A percentile compares a stretch with the other conserved stretches of the same genome.
Evolutionary conservation across 2,113 vertebrate species (phyloP).

Genomic region (Alectura lathami): DNA sequence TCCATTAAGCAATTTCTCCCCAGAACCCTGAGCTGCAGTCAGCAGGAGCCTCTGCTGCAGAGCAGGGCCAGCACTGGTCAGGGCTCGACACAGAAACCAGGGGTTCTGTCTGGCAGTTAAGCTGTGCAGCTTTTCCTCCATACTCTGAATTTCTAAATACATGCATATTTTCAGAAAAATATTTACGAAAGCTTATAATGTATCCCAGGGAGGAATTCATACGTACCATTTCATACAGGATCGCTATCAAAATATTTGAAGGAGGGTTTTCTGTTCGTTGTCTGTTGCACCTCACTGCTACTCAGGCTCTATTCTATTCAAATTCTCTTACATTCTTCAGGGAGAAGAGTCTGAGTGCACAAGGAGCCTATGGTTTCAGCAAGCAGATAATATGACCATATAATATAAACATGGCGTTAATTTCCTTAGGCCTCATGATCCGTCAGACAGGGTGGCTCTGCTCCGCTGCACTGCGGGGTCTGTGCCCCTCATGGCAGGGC

Average conservation of each 20-base stretch:
- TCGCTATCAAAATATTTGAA: neutral
- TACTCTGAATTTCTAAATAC: neutral
- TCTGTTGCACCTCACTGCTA: neutral
- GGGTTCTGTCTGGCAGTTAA: neutral
- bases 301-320: neutral
- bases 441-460: neutral
- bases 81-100: neutral
- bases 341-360: neutral
- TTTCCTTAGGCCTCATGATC: slow-evolving; percentile 41
- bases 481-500: neutral
- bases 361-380: slow-evolving; percentile 15
- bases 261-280: neutral
- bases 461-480: slow-evolving; percentile 15
- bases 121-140: neutral
- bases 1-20: neutral
- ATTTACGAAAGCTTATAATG: neutral
- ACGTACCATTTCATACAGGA: neutral
- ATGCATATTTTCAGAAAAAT: neutral
- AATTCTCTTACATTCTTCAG: slow-evolving; percentile 1
- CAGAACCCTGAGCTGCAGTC: neutral
- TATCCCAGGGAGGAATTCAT: neutral
- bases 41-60: neutral
- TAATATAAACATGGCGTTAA: slow-evolving; percentile 18
- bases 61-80: neutral
- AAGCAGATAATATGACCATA: slow-evolving; percentile 3